A percentile compares a stretch with the other conserved stretches of the same genome.
phyloP scores from a whole-genome alignment of 2,797 vertebrate species.

The Salmo trutta region DNA sequence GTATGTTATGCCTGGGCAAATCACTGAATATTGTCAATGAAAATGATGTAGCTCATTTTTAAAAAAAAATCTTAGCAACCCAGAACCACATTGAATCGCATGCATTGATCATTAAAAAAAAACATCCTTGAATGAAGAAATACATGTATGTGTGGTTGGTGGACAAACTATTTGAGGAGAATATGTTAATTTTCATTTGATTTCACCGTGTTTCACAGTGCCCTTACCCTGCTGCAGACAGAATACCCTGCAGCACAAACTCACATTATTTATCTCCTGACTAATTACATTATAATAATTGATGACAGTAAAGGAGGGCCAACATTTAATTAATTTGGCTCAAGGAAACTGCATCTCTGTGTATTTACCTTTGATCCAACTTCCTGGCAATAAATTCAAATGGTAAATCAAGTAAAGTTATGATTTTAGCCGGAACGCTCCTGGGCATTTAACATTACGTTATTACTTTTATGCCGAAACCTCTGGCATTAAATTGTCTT shows the following conservation, averaged over 20 bases:
- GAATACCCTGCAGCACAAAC: conserved; percentile 18
- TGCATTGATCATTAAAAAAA: no score
- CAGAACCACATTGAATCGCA: no score
- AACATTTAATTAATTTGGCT: conserved; percentile 47
- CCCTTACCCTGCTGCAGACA: conserved; percentile 2
- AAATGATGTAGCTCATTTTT: conserved; percentile 36
- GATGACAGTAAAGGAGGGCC: conserved; percentile 41
- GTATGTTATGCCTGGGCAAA: conserved; percentile 62
- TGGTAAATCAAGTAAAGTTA: conserved; percentile 44
- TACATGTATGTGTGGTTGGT: not conserved
- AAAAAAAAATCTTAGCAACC: no score
- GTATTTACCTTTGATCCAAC: conserved; percentile 42
- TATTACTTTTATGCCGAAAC: conserved; percentile 3
- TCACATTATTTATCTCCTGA: conserved; percentile 25
- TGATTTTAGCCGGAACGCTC: conserved; percentile 11
- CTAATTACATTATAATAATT: conserved; percentile 53
- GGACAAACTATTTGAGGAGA: no score
- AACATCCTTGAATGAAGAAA: not conserved
- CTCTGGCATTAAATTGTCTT: conserved; percentile 11
- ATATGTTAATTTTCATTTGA: not conserved
- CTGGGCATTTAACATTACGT: not conserved
- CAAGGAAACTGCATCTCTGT: conserved; percentile 41
- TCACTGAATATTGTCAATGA: conserved; percentile 51
- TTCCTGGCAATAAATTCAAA: conserved; percentile 26
- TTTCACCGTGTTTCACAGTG: not conserved